Percentiles rank a stretch among this genome's conserved stretches.
These are phyloP conservation scores for Cheiracanthium punctorium DNA, from an alignment of 2,888 invertebrate genomes.

Conservation along the genomic window DNA sequence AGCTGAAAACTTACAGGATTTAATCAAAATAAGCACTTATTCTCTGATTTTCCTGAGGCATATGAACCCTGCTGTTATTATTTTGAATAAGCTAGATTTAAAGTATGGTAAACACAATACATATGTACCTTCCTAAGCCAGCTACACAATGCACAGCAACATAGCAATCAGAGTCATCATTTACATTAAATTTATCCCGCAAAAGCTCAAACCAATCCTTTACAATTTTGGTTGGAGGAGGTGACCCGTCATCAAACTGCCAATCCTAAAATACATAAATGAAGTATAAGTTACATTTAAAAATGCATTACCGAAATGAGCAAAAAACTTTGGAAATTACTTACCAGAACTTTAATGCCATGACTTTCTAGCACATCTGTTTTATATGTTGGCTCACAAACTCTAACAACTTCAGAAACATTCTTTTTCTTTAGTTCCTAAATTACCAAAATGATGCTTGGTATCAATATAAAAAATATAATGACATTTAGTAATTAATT, in stretches of 20 bases:
- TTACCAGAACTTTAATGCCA: slow-evolving; percentile 82
- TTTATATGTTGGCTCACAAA: slow-evolving; percentile 98
- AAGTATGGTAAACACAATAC: too few relatives aligned
- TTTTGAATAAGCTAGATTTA: too few relatives aligned
- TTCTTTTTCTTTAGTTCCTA: slow-evolving; percentile 97
- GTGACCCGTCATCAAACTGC: slow-evolving; percentile 93
- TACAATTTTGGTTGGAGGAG: slow-evolving; percentile 83
- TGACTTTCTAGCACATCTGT: slow-evolving; percentile 90
- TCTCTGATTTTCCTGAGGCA: too few relatives aligned
- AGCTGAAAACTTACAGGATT: too few relatives aligned
- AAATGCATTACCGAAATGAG: too few relatives aligned
- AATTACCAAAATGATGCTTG: slow-evolving; percentile 43
- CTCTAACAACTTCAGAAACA: slow-evolving; percentile 96
- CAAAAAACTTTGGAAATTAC: not conserved
- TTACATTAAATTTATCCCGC: slow-evolving; percentile 82
- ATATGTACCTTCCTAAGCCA: slow-evolving; percentile 84
- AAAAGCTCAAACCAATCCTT: slow-evolving; percentile 97
- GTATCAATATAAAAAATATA: not conserved
- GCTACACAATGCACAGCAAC: slow-evolving; percentile 99
- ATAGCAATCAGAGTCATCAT: slow-evolving; percentile 79
- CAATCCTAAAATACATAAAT: slow-evolving; percentile 85
- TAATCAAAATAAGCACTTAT: too few relatives aligned
- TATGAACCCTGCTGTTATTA: too few relatives aligned
- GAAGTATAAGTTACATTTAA: too few relatives aligned
- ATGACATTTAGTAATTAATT: too few relatives aligned